Conservation (phyloP, 2,888 invertebrate species). For the Trachelus stipa region DNA sequence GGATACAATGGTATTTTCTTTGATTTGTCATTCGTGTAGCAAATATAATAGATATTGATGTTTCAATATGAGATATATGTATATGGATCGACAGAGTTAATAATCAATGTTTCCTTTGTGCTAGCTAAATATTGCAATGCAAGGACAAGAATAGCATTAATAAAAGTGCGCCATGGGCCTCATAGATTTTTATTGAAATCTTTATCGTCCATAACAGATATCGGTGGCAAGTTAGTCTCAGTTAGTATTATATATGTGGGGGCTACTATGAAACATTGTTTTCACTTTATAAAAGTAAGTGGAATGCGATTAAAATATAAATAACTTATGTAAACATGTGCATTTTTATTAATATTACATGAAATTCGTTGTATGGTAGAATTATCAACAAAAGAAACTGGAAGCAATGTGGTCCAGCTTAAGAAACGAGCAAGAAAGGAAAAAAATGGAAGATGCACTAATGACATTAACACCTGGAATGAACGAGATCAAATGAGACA, state of each 20-base stretch:
- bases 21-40: background rate
- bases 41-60: background rate
- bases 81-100: background rate
- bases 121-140: constrained; percentile 83
- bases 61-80: background rate
- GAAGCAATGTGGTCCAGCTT: constrained; percentile 74
- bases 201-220: constrained; percentile 77
- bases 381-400: constrained; percentile 75
- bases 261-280: constrained; percentile 84
- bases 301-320: background rate
- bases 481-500: constrained; percentile 52
- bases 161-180: constrained; percentile 80
- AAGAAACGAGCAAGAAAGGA: constrained; percentile 74
- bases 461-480: constrained; percentile 57
- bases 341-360: background rate
- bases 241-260: constrained; percentile 79
- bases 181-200: constrained; percentile 78
- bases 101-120: background rate
- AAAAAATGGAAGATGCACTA: constrained; percentile 68
- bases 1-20: constrained; percentile 70
- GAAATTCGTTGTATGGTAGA: constrained; percentile 57
- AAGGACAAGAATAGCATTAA: constrained; percentile 79
- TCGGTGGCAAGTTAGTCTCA: constrained; percentile 73
- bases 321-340: background rate
- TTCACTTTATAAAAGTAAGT: constrained; percentile 73